A percentile compares a stretch with the other conserved stretches of the same genome.
These are phyloP conservation scores for Noctua comes DNA, from an alignment of 2,888 invertebrate genomes.

Conservation along the genomic window DNA sequence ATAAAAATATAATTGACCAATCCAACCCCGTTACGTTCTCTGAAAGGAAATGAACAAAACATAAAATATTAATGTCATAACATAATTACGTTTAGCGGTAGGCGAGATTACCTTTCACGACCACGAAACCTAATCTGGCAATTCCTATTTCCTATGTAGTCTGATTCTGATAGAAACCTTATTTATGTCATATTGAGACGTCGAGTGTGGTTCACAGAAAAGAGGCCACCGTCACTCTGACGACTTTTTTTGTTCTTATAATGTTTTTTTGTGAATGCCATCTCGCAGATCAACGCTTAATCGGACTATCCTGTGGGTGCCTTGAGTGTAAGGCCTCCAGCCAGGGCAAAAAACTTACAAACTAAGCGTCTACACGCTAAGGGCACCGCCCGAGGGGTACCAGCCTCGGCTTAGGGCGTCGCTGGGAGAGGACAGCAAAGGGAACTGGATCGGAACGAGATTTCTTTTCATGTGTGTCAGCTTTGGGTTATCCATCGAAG, in stretches of 20 bases:
- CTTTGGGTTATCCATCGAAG: background rate
- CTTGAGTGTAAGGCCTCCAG: too few relatives aligned
- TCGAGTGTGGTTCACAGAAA: background rate
- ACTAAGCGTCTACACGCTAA: too few relatives aligned
- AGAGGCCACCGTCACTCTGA: background rate
- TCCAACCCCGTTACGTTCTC: slow-evolving; percentile 14
- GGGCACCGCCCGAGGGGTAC: too few relatives aligned
- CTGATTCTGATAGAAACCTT: slow-evolving; percentile 42
- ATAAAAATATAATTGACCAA: slow-evolving; percentile 2
- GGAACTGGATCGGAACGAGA: too few relatives aligned
- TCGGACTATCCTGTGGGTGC: too few relatives aligned
- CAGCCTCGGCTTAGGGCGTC: too few relatives aligned
- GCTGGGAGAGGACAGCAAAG: too few relatives aligned
- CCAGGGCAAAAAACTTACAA: too few relatives aligned
- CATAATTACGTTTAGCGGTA: slow-evolving; percentile 54
- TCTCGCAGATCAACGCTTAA: too few relatives aligned
- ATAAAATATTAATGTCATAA: slow-evolving; percentile 56
- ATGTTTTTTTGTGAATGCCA: too few relatives aligned
- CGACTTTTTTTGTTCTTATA: background rate
- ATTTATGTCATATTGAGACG: slow-evolving; percentile 35
- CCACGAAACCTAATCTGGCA: slow-evolving; percentile 58
- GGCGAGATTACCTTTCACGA: slow-evolving; percentile 58
- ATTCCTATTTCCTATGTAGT: slow-evolving; percentile 54
- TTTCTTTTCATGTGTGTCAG: background rate
- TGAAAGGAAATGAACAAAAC: slow-evolving; percentile 52